Conservation (phyloP, 1,140 invertebrate species). For the Lucilia sericata region DNA sequence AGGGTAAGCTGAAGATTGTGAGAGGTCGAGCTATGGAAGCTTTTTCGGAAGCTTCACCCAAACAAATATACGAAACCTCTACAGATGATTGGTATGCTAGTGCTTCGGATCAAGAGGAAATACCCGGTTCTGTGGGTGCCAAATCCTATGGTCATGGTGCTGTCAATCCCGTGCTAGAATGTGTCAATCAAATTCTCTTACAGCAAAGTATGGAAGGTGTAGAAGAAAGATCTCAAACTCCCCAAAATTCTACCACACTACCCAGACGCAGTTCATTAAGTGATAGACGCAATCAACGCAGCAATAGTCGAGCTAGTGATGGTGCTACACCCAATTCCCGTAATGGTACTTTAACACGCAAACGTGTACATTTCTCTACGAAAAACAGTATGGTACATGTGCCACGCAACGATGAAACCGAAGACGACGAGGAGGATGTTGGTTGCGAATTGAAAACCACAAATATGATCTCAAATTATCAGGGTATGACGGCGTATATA, state of each 20-base stretch:
- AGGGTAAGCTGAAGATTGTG: constrained; percentile 51
- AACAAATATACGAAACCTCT: constrained; percentile 67
- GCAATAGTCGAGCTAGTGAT: constrained; percentile 49
- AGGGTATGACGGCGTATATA: neutral
- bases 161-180: constrained; percentile 78
- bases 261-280: constrained; percentile 55
- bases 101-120: constrained; percentile 73
- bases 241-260: constrained; percentile 47
- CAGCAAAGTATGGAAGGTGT: constrained; percentile 66
- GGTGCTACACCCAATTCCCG: neutral
- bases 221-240: constrained; percentile 34
- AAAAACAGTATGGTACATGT: constrained; percentile 67
- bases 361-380: constrained; percentile 66
- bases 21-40: constrained; percentile 55
- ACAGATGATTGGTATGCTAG: constrained; percentile 76
- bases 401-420: constrained; percentile 56
- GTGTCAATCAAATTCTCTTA: constrained; percentile 72
- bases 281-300: constrained; percentile 49
- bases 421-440: constrained; percentile 46
- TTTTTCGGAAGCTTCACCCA: constrained; percentile 63
- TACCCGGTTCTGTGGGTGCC: constrained; percentile 60
- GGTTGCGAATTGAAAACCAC: neutral
- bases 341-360: constrained; percentile 53
- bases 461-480: constrained; percentile 46
- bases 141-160: constrained; percentile 65